A percentile compares a stretch with the other conserved stretches of the same genome.
Conservation (phyloP, 2,888 invertebrate genomes). For the Aleiodes testaceus region DNA sequence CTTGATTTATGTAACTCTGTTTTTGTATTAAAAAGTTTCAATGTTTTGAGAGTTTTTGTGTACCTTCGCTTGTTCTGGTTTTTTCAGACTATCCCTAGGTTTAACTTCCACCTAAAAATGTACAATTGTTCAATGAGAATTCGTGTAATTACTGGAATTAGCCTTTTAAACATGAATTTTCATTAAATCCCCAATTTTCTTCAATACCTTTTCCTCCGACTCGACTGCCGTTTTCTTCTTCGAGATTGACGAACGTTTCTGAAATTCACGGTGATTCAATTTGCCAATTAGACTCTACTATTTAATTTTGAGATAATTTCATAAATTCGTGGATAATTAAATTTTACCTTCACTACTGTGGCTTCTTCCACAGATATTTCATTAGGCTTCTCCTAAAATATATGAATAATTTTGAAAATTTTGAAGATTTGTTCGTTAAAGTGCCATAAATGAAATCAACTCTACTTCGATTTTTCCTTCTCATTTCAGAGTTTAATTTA, state of each 20-base stretch:
- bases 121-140: no score
- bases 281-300: conserved; percentile 21
- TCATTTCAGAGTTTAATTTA: not conserved
- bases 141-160: no score
- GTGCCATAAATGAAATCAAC: conserved; percentile 55
- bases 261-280: conserved; percentile 39
- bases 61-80: conserved; percentile 59
- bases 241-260: conserved; percentile 52
- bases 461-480: conserved; percentile 53
- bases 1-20: no score
- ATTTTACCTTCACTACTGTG: conserved; percentile 56
- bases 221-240: conserved; percentile 47
- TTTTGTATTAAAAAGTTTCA: no score
- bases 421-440: not conserved
- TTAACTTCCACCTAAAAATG: conserved; percentile 41
- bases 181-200: conserved; percentile 2
- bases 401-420: conserved; percentile 29
- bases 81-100: conserved; percentile 42
- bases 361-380: conserved; percentile 51
- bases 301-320: not conserved
- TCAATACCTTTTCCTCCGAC: conserved; percentile 43
- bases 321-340: not conserved
- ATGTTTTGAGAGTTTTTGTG: conserved; percentile 38
- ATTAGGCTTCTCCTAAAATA: conserved; percentile 51
- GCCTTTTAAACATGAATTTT: no score